Evolutionary conservation across 1,140 invertebrate species (phyloP), one percentile per base, ranked within the genome.

Genomic region (Anastrepha obliqua): DNA sequence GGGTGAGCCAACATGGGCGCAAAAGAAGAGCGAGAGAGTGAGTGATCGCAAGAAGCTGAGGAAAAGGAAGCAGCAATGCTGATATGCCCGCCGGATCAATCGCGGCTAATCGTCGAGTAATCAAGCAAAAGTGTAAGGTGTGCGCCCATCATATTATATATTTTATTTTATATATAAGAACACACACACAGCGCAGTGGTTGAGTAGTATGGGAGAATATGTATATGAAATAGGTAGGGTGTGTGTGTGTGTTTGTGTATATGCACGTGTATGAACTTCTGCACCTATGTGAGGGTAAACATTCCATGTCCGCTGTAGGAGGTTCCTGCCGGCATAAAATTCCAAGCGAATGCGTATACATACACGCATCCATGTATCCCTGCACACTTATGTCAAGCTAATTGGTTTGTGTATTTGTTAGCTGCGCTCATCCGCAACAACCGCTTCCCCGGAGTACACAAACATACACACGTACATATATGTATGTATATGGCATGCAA

Each of bases 281-380:
- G 42, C 15, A 74, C 44, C 39, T 47, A n/a, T 11, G 5, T 17
- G 67, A 47, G 67, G 39, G 67, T 74, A 74, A 74, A 74, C 67
- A 74, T 74, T 47, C 67, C 67, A 47, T 74, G 42, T 74, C 42
- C 67, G 42, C 67, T 74, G 39, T 74, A 42, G 67, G 67, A 74
- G 67, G 67, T 74, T 74, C 67, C 67, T 74, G 67, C 67, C 67
- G 15, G 67, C 67, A 74, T 42, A 44, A 47, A 67, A 47, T 47
- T 74, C 44, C 67, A 74, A 74, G 15, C 17, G 42, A 74, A 13
- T 44, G 67, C 39, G 9, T 44, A 74, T 74, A 74, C 42, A 47
- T 74, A 74, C 15, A 74, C 4, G 44, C 29, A 20, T 78, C n/a
- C 17, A 20, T 78, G 5, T 17, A 47, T 55, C 9, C 2, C 9